Conservation (phyloP, 2,113 vertebrate genomes). For the Columbina picui region DNA sequence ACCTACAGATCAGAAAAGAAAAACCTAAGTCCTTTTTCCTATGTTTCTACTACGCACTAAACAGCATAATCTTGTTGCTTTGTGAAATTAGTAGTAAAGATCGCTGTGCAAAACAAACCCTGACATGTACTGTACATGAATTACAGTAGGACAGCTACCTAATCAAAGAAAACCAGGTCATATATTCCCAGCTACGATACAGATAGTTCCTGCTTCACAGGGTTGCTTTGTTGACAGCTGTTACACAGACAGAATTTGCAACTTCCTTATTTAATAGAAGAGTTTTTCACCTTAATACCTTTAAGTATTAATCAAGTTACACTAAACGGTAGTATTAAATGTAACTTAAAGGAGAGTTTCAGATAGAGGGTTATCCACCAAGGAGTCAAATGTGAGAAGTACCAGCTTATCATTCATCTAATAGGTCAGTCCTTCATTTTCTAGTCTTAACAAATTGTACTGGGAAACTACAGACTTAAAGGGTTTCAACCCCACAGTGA, state of each 20-base stretch:
- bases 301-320: background rate
- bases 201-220: background rate
- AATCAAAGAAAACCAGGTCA: conserved; percentile 1
- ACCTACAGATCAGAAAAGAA: background rate
- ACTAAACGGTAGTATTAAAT: background rate
- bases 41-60: background rate
- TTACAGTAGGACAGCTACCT: background rate
- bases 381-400: background rate
- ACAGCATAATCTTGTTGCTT: background rate
- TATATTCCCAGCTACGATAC: background rate
- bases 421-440: background rate
- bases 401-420: background rate
- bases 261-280: background rate
- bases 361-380: background rate
- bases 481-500: background rate
- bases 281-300: background rate
- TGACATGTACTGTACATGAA: background rate
- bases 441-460: background rate
- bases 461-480: background rate
- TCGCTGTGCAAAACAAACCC: background rate
- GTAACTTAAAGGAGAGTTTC: background rate
- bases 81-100: background rate
- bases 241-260: background rate
- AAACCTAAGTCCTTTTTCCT: background rate
- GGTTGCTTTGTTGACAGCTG: background rate